These are phyloP conservation scores for Merluccius polli DNA, from an alignment of 2,797 vertebrate species.

Conservation along the genomic window DNA sequence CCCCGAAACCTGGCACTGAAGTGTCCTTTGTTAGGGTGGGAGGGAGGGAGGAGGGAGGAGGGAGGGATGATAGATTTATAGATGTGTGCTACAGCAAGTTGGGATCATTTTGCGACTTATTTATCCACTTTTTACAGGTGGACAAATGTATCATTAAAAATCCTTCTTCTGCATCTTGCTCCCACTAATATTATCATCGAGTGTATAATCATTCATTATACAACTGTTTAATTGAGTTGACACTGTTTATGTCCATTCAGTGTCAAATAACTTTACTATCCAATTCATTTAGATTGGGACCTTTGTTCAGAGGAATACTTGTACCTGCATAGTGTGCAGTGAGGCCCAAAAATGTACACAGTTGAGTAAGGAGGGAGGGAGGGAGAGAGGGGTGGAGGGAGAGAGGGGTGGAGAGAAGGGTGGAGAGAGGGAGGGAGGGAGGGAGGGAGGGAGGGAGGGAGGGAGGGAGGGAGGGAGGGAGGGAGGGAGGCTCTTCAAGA, in stretches of 20 bases:
- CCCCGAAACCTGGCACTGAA: not conserved
- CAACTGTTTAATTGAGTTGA: too few species aligned
- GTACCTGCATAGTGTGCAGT: not conserved
- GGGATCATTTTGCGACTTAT: not conserved
- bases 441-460: conserved; percentile 19
- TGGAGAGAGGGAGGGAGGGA: not conserved
- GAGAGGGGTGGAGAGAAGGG: not conserved
- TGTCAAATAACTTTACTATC: not conserved
- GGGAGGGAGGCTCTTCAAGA: conserved; percentile 58
- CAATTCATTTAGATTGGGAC: not conserved
- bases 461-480: conserved; percentile 18
- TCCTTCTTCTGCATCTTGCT: too few species aligned
- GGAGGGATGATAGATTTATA: not conserved
- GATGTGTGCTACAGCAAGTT: not conserved
- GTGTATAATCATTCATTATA: too few species aligned
- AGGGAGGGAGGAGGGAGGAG: not conserved
- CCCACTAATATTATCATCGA: too few species aligned
- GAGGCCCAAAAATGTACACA: not conserved
- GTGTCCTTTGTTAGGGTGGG: not conserved
- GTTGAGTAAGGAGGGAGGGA: not conserved
- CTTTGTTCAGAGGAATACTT: not conserved
- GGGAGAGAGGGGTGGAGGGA: not conserved
- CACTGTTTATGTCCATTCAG: not conserved
- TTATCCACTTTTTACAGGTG: too few species aligned
- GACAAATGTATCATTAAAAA: not conserved